phyloP scores from a whole-genome alignment of 2,797 vertebrate species.

The Bucorvus abyssinicus region DNA sequence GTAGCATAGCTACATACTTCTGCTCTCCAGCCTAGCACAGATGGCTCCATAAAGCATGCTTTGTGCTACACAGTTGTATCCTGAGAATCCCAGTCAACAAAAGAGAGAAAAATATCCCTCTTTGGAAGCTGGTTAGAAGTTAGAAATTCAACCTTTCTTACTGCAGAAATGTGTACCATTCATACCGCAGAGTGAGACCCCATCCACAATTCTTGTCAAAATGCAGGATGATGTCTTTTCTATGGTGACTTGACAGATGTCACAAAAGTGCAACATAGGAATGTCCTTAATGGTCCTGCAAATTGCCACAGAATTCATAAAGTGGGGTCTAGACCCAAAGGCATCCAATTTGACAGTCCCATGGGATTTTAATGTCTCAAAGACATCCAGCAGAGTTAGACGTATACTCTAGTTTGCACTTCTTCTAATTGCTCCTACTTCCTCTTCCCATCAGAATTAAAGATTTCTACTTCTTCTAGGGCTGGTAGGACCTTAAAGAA shows the following conservation, averaged over 20 bases:
- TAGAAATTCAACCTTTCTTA: background rate
- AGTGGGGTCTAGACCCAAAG: background rate
- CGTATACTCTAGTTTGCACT: background rate
- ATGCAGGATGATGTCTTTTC: background rate
- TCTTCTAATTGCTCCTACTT: background rate
- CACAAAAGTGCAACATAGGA: background rate
- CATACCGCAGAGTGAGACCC: background rate
- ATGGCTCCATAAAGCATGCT: background rate
- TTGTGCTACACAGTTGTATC: background rate
- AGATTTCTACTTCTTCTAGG: background rate
- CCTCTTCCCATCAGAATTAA: background rate
- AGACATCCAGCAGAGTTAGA: background rate
- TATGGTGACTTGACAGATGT: background rate
- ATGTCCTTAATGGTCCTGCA: background rate
- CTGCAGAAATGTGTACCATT: background rate
- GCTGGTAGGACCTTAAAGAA: background rate
- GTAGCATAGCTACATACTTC: background rate
- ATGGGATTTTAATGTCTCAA: background rate
- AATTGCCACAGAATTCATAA: background rate
- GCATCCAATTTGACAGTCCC: background rate
- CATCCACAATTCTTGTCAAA: background rate
- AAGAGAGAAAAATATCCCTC: background rate
- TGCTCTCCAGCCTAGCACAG: background rate
- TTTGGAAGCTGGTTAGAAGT: background rate
- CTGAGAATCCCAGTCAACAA: background rate